Evolutionary conservation across 2,797 vertebrate species (phyloP), one percentile per base, ranked within the genome.

Genomic region (Fistularia tabacaria): DNA sequence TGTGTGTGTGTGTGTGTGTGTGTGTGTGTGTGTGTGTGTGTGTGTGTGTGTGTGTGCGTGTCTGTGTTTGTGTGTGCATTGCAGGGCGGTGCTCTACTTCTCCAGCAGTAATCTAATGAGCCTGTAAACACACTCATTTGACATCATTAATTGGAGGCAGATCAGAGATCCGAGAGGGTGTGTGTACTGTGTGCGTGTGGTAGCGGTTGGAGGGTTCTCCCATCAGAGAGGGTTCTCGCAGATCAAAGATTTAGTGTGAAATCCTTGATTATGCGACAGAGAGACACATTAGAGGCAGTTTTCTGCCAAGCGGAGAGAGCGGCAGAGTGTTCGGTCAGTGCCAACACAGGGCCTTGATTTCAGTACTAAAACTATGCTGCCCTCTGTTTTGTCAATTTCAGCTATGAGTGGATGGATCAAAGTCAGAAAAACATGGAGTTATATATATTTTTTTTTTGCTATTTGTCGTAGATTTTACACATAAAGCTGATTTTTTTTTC

Each of bases 71-170:
- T 48, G 69, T 49, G 53, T 58, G 50, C 58, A 49, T 64, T 72
- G 80, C 73, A 74, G 83, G 88, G 87, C 76, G 87, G 88, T 82
- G 84, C 83, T 82, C 78, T 74, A 76, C 82, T 86, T 84, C 87
- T 85, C 82, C 87, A 85, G 85, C 85, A 86, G 85, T 89, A 86
- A 89, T 91, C 87, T 90, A 92, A 92, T 92, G 90, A 91, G 90
- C 86, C 88, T 89, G 90, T 91, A 92, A 92, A 92, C 88, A 92
- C 87, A 89, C 86, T 92, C 85, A 90, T 92, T 92, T 92, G 88
- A 92, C 91, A 92, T 89, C 85, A 88, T 86, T 92, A 91, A 90
- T 88, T 92, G 89, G 90, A 90, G 74, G 69, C 85, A 91, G 90
- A 91, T 92, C 90, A 91, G 88, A 92, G 86, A 82, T 88, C 78